phyloP scores from a whole-genome alignment of 2,888 invertebrate genomes.

The Hartigia nigra region DNA sequence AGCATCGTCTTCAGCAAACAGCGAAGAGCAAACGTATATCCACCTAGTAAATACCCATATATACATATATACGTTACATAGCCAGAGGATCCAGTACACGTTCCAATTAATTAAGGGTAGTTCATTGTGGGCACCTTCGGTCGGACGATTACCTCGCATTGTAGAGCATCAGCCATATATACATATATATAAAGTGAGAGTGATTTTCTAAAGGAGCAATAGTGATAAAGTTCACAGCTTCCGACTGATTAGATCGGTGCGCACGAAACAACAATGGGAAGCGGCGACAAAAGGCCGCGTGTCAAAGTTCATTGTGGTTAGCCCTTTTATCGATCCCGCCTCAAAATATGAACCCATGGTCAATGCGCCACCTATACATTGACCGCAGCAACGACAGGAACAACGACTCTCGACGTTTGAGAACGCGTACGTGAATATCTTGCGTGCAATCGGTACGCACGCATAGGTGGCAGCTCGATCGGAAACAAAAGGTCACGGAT shows the following conservation, averaged over 20 bases:
- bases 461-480: constrained; percentile 38
- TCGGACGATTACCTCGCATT: constrained; percentile 1
- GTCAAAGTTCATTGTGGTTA: constrained; percentile 52
- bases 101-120: constrained; percentile 25
- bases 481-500: constrained; percentile 37
- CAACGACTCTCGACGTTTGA: constrained; percentile 27
- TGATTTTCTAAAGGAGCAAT: constrained; percentile 31
- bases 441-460: constrained; percentile 35
- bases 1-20: not conserved
- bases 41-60: not conserved
- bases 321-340: constrained; percentile 51
- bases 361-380: constrained; percentile 38
- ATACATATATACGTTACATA: not conserved
- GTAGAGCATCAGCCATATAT: not conserved
- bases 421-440: constrained; percentile 37
- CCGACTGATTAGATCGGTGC: constrained; percentile 33
- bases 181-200: constrained; percentile 21
- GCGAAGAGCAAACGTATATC: not conserved
- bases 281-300: constrained; percentile 47
- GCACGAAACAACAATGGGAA: constrained; percentile 54
- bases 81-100: not conserved
- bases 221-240: constrained; percentile 37
- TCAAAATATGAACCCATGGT: constrained; percentile 51
- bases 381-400: constrained; percentile 33
- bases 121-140: constrained; percentile 22